Percentiles rank a stretch among this genome's conserved stretches.
Evolutionary conservation across 1,140 invertebrate genomes (phyloP).

Genomic region (Hylaeus anthracinus): DNA sequence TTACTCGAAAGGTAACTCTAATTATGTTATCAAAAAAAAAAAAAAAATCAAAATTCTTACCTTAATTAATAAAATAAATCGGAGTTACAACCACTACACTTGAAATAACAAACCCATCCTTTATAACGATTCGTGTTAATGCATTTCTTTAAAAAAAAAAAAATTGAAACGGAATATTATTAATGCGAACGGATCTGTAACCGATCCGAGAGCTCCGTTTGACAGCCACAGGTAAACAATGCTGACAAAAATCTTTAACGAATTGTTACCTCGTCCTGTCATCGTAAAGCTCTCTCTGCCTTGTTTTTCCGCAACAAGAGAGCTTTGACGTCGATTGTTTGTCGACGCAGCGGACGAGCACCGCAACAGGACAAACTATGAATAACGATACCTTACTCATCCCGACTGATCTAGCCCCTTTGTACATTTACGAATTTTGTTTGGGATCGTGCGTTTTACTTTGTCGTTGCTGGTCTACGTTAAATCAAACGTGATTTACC

Average conservation of each 20-base stretch:
- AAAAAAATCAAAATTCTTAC: too few species aligned
- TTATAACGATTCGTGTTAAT: too few species aligned
- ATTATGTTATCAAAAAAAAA: too few species aligned
- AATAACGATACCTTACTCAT: neutral
- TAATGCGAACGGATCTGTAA: too few species aligned
- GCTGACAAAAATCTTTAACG: neutral
- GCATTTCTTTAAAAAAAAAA: too few species aligned
- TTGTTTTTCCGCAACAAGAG: neutral
- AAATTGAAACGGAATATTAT: too few species aligned
- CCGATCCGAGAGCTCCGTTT: neutral
- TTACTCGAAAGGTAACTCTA: too few species aligned
- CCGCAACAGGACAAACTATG: neutral
- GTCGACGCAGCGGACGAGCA: neutral
- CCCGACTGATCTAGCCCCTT: neutral
- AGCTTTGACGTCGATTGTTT: neutral
- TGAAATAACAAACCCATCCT: too few species aligned
- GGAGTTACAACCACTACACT: too few species aligned
- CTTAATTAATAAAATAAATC: too few species aligned
- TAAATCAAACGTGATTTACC: conserved; percentile 47
- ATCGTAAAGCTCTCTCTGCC: neutral
- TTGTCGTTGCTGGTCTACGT: conserved; percentile 7
- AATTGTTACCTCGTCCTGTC: neutral
- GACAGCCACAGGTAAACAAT: too few species aligned
- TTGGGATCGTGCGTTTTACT: conserved; percentile 42
- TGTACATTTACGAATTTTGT: conserved; percentile 52